These are phyloP conservation scores for Esox niger DNA, from an alignment of 2,113 vertebrate species.

Conservation along the genomic window DNA sequence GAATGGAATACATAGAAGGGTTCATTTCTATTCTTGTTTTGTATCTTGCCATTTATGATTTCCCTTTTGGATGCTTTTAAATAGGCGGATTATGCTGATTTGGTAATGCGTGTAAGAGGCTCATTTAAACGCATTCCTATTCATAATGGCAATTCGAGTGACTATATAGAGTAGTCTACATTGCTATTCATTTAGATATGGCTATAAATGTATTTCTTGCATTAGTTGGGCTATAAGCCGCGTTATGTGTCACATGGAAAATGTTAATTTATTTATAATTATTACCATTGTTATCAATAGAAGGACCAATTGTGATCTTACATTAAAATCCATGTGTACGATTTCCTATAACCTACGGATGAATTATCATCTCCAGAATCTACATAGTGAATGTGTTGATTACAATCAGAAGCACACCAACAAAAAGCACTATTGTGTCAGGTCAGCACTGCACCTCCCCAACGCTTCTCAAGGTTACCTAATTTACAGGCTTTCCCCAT, in stretches of 20 bases:
- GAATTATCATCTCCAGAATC: conserved; percentile 12
- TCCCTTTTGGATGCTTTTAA: conserved; percentile 56
- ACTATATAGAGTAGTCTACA: no score
- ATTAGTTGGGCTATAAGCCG: conserved; percentile 45
- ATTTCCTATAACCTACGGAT: conserved; percentile 23
- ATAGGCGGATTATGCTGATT: conserved; percentile 68
- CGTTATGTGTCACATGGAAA: conserved; percentile 13
- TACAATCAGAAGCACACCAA: conserved; percentile 28
- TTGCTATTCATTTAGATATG: conserved; percentile 16
- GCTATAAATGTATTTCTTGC: conserved; percentile 21
- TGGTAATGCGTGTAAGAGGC: conserved; percentile 67
- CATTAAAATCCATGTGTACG: conserved; percentile 33
- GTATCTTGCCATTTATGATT: conserved; percentile 16
- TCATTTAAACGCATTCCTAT: conserved; percentile 69
- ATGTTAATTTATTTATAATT: conserved; percentile 14
- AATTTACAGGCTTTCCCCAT: conserved; percentile 71
- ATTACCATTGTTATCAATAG: conserved; percentile 48
- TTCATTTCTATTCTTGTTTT: conserved; percentile 42
- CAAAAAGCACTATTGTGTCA: conserved; percentile 37
- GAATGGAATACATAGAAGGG: conserved; percentile 4
- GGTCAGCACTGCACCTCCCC: conserved; percentile 34
- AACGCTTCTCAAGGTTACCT: conserved; percentile 73
- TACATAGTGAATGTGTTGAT: conserved; percentile 30
- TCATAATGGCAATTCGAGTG: conserved; percentile 50
- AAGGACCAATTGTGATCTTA: conserved; percentile 32